phyloP scores from a whole-genome alignment of 2,888 invertebrate genomes.

The Meta bourneti region DNA sequence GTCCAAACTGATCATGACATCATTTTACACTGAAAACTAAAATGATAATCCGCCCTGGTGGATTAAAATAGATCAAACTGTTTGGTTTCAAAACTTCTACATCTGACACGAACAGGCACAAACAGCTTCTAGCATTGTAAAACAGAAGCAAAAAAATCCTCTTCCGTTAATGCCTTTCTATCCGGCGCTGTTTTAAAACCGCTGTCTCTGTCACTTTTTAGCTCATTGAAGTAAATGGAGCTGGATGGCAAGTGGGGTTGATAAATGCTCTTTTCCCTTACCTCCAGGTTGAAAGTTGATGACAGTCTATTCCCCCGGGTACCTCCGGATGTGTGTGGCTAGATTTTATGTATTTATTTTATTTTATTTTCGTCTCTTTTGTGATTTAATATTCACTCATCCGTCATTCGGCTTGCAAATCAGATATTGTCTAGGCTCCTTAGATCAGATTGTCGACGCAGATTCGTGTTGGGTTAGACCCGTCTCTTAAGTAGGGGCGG shows the following conservation, averaged over 20 bases:
- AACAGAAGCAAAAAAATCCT: neutral
- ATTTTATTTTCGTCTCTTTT: neutral
- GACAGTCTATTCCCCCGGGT: slow-evolving; percentile 29
- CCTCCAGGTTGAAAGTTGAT: slow-evolving; percentile 25
- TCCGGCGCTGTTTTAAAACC: slow-evolving; percentile 29
- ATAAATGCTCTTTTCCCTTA: slow-evolving; percentile 41
- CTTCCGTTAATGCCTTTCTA: slow-evolving; percentile 21
- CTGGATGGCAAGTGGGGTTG: slow-evolving; percentile 31
- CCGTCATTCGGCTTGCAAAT: slow-evolving; percentile 39
- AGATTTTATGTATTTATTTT: neutral
- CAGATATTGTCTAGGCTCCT: slow-evolving; percentile 53
- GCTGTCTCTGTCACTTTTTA: slow-evolving; percentile 51
- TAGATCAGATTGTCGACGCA: slow-evolving; percentile 24
- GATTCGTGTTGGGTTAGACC: slow-evolving; percentile 10
- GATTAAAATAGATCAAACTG: no score
- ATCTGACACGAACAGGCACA: no score
- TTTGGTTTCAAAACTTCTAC: no score
- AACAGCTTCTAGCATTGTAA: no score
- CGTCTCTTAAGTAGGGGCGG: slow-evolving; percentile 7
- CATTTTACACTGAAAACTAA: no score
- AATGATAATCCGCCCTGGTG: no score
- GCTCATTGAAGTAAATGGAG: slow-evolving; percentile 57
- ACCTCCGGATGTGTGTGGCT: neutral
- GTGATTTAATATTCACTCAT: slow-evolving; percentile 58
- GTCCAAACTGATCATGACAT: no score